Conservation (phyloP, 2,888 invertebrate species). For the Phragmatobia fuliginosa region DNA sequence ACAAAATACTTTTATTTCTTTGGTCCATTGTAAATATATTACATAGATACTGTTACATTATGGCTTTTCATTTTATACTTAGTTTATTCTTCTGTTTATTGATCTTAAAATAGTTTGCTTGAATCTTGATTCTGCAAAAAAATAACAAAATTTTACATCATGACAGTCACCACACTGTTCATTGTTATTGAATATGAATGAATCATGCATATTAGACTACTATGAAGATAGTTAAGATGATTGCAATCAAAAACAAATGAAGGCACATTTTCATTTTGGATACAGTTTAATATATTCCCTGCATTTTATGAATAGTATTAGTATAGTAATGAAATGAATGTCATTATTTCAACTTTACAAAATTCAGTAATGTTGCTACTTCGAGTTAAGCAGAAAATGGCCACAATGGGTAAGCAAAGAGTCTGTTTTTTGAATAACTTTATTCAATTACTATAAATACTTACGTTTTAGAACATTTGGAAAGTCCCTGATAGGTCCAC, state of each 20-base stretch:
- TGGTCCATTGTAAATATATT: conserved; percentile 57
- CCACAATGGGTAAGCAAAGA: too few relatives aligned
- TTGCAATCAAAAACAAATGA: background rate
- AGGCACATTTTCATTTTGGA: background rate
- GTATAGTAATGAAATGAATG: too few relatives aligned
- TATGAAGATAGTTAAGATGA: too few relatives aligned
- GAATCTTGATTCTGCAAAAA: conserved; percentile 80
- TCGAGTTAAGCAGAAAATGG: too few relatives aligned
- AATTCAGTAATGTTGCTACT: too few relatives aligned
- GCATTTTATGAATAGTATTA: too few relatives aligned
- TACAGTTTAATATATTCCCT: too few relatives aligned
- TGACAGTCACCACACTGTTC: background rate
- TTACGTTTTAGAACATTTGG: conserved; percentile 82
- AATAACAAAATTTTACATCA: conserved; percentile 13
- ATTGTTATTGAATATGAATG: background rate
- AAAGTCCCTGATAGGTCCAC: conserved; percentile 77
- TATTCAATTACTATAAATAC: conserved; percentile 35
- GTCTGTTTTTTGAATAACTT: background rate
- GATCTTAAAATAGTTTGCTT: conserved; percentile 75
- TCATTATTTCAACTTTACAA: too few relatives aligned
- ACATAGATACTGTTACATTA: conserved; percentile 44
- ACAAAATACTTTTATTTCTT: conserved; percentile 49
- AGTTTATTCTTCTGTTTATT: conserved; percentile 65
- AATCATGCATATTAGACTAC: too few relatives aligned
- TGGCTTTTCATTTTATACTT: conserved; percentile 40